Base-by-base conservation (phyloP, 1,140 invertebrate species). In the Pentalonia nigronervosa region DNA sequence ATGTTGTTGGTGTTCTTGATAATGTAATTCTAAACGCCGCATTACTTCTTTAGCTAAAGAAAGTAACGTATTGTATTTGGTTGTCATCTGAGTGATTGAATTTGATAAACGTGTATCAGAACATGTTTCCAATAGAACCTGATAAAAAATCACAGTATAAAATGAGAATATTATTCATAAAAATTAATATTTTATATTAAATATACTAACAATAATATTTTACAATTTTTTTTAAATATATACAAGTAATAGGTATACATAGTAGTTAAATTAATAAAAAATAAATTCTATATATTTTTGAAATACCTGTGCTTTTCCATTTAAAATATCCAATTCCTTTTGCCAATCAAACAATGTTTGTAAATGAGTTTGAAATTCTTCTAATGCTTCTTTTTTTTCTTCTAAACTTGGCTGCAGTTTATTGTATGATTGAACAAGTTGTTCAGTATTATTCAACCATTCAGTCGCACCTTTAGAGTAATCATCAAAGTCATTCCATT, bases 401-500 rank as follows among this genome's bases (percentile, higher is more conserved):
- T 97, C 97, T n/a, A 99, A 96, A 95, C 97, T 98, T 94, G 98
- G 97, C 95, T 99, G 98, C 34, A 98, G 96, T 95, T 98, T 98
- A 94, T 98, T 98, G 95, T 97, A 98, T n/a, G 97, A 97, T 95
- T 99, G 97, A 30, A 99, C 97, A 92, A 97, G 94, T 83, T 96
- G 96, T 95, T 99, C 98, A 94, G 98, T 98, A 95, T 98, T 97
- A 45, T 96, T 97, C 84, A 99, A 95, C 98, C 98, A 99, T 94
- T 98, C 97, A 91, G 97, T 96, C 88, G 98, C 98, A 95, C 98
- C 98, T 94, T 97, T 97, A 94, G 98, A 98, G 94, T 99, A 98
- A 95, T 99, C 98, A 95, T 99, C 98, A 95, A 99, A 99, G 95
- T 99, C 98, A 34, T 97, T 98, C 98, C 98, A 99, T 95, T 98